Evolutionary conservation across 2,888 invertebrate species (phyloP), one percentile per base, ranked within the genome.

Genomic region (Cataglyphis rosenhaueri): DNA sequence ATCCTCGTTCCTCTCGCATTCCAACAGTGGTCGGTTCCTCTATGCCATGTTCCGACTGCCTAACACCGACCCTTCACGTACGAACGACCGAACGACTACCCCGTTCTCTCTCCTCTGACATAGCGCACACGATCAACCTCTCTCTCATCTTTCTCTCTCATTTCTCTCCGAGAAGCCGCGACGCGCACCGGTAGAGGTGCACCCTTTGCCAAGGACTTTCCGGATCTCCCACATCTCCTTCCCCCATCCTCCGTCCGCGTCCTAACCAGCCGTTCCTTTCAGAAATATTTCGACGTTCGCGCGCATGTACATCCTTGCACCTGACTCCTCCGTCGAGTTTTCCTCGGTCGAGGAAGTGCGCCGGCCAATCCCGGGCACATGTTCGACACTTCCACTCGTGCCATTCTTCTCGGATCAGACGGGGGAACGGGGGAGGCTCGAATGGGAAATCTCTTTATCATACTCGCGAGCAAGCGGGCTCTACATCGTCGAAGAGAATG

Each of bases 51-150:
- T 88, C 87, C 85, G 85, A 89, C 91, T 91, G 91, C 89, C 89
- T 90, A 91, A 91, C 87, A 84, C 91, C 91, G 88, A 91, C 85
- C 91, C 91, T 89, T 89, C 87, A 78, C 89, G 90, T 89, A 89
- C 88, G 90, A 86, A 89, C 85, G 86, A 87, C 86, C 89, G 84
- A 85, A 89, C 88, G 89, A 88, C 91, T 89, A 90, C 88, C 91
- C 88, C 85, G 85, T 90, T 86, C 25, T 25, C 88, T 87, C 78
- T 78, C 44, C 38, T 12, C 74, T 21, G 21, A 18, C 44, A 35
- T 35, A 48, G 74, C 38, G 76, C 76, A 76, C 78, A 73, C 78
- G 73, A 73, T 79, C 74, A 44, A 61, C 73, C 79, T 57, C 48
- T 73, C 35, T 41, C 79, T 64, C 59, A 35, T 44, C 61, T n/a